Conservation (phyloP, 2,113 vertebrate genomes). For the Aptenodytes patagonicus region DNA sequence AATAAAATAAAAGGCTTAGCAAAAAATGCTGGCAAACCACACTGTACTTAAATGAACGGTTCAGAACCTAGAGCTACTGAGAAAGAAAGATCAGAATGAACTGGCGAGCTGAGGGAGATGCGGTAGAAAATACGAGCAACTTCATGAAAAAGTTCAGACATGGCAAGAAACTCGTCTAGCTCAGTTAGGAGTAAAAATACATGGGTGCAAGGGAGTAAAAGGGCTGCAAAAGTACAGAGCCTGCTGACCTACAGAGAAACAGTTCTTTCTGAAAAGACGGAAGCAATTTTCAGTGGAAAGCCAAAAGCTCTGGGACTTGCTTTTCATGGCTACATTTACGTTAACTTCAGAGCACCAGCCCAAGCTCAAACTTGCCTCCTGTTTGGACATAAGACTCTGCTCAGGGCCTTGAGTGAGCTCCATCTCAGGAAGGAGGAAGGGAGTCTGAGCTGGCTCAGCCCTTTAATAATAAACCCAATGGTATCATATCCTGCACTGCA, state of each 20-base stretch:
- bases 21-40: slow-evolving; percentile 16
- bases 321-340: neutral
- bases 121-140: slow-evolving; percentile 30
- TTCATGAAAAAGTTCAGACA: neutral
- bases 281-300: neutral
- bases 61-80: slow-evolving; percentile 13
- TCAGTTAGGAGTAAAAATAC: neutral
- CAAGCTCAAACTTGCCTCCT: slow-evolving; percentile 39
- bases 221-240: neutral
- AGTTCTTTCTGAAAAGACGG: neutral
- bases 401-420: slow-evolving; percentile 35
- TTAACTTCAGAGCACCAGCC: neutral
- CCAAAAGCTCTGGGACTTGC: neutral
- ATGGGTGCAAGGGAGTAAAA: neutral
- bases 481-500: neutral
- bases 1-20: slow-evolving; percentile 24
- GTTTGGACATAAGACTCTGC: slow-evolving; percentile 43
- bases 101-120: neutral
- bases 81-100: slow-evolving; percentile 21
- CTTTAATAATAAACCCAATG: neutral
- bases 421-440: neutral
- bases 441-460: neutral
- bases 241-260: neutral
- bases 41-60: neutral
- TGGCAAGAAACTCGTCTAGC: neutral